A percentile compares a stretch with the other conserved stretches of the same genome.
phyloP scores from a whole-genome alignment of 2,797 vertebrate species.

The Mormyrus hasselquistii region DNA sequence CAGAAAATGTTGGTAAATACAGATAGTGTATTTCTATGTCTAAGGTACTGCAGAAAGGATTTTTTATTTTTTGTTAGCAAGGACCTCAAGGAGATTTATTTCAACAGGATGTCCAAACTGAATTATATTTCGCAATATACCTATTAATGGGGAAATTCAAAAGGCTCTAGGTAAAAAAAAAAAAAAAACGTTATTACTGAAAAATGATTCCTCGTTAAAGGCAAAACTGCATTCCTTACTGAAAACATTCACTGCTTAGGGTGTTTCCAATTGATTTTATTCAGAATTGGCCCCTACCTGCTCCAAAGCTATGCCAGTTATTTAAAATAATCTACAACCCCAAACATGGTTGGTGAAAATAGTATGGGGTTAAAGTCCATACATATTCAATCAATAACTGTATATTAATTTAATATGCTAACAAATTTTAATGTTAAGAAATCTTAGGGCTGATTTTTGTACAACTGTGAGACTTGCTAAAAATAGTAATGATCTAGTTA shows the following conservation, averaged over 20 bases:
- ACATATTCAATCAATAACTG: background rate
- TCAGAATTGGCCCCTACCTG: background rate
- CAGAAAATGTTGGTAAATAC: background rate
- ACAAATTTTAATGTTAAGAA: background rate
- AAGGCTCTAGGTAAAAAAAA: background rate
- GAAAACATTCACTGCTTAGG: background rate
- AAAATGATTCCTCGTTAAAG: background rate
- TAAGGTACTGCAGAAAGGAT: background rate
- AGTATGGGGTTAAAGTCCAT: background rate
- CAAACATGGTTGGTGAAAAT: background rate
- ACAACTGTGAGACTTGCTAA: background rate
- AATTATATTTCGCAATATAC: background rate
- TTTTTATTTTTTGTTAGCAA: background rate
- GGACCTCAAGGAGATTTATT: background rate
- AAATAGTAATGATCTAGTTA: background rate
- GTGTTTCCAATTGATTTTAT: background rate
- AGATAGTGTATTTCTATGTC: background rate
- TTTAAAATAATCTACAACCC: background rate
- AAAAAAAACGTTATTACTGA: background rate
- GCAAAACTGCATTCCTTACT: background rate
- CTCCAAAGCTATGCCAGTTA: background rate
- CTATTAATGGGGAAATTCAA: background rate
- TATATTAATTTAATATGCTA: background rate
- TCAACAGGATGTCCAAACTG: background rate
- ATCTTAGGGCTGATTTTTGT: background rate